Evolutionary conservation across 1,140 invertebrate species (phyloP).

Genomic region (Mercenaria mercenaria): DNA sequence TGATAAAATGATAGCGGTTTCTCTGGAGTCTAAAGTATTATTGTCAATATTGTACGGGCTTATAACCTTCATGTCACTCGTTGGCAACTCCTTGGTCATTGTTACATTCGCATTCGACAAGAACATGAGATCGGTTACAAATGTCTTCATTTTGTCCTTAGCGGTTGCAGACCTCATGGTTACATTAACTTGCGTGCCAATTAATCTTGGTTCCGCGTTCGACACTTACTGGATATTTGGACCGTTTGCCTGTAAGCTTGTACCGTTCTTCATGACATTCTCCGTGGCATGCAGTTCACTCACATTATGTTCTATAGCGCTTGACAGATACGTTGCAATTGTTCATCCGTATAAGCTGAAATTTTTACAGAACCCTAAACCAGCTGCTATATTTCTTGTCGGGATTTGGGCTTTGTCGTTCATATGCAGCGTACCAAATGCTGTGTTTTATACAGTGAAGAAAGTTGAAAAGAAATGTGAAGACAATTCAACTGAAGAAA

Average conservation of each 20-base stretch:
- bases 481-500: slow-evolving; percentile 4
- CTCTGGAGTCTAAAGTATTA: slow-evolving; percentile 35
- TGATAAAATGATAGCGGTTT: background rate
- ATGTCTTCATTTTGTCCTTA: slow-evolving; percentile 78
- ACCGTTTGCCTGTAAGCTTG: slow-evolving; percentile 74
- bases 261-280: slow-evolving; percentile 75
- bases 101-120: slow-evolving; percentile 72
- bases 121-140: slow-evolving; percentile 78
- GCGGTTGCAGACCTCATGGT: slow-evolving; percentile 77
- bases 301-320: slow-evolving; percentile 79
- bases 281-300: slow-evolving; percentile 77
- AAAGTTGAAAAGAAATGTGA: slow-evolving; percentile 21
- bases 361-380: slow-evolving; percentile 76
- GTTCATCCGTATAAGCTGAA: slow-evolving; percentile 90
- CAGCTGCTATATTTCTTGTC: slow-evolving; percentile 94
- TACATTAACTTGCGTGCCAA: slow-evolving; percentile 71
- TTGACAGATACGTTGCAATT: slow-evolving; percentile 78
- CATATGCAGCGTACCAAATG: slow-evolving; percentile 86
- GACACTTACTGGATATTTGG: slow-evolving; percentile 76
- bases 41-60: slow-evolving; percentile 71
- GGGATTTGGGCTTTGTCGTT: slow-evolving; percentile 96
- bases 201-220: slow-evolving; percentile 71
- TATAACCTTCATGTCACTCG: slow-evolving; percentile 69
- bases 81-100: slow-evolving; percentile 77
- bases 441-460: slow-evolving; percentile 68